Base-by-base conservation (phyloP, 1,140 invertebrate genomes). In the Drosophila rufa region DNA sequence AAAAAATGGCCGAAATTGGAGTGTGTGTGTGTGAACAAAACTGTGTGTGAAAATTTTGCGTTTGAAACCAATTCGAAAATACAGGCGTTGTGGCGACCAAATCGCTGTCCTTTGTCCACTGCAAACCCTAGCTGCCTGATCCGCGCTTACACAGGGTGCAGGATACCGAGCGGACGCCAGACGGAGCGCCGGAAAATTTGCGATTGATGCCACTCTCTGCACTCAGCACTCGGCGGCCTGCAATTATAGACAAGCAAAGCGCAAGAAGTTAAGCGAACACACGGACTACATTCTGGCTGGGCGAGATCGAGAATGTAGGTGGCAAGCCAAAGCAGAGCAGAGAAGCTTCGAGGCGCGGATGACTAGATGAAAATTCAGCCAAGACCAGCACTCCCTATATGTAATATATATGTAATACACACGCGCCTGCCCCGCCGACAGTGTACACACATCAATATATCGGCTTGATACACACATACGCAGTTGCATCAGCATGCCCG, bases 401-500 rank as follows among this genome's bases (percentile, higher is more conserved):
- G 70, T 71, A 73, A 71, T 59, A 60, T 59, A 73, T 71, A 58
- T 69, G 66, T 70, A 68, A 68, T 70, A 70, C 64, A 70, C 47
- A 62, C 67, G 67, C 67, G 67, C 62, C 67, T 68, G 62, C 67
- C 67, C 67, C 62, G 55, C 70, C 67, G 70, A 59, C 48, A 73
- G 47, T 62, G 60, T 65, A 74, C 64, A 73, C 15, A 62, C 53
- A 75, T 78, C 50, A 51, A 73, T 62, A 56, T 55, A 71, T 83
- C 84, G 82, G 65, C 69, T 62, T 81, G 66, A 75, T 64, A 73
- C 51, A 66, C 69, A 81, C 66, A 62, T 50, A 84, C 69, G 58
- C 42, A 77, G 58, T 91, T 91, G 85, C 83, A 91, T 91, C 80
- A 91, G 87, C 75, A 92, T 92, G 92, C 50, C 91, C 36, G 79